Base-by-base conservation (phyloP, 2,888 invertebrate genomes). In the Drosophila suboccidentalis region DNA sequence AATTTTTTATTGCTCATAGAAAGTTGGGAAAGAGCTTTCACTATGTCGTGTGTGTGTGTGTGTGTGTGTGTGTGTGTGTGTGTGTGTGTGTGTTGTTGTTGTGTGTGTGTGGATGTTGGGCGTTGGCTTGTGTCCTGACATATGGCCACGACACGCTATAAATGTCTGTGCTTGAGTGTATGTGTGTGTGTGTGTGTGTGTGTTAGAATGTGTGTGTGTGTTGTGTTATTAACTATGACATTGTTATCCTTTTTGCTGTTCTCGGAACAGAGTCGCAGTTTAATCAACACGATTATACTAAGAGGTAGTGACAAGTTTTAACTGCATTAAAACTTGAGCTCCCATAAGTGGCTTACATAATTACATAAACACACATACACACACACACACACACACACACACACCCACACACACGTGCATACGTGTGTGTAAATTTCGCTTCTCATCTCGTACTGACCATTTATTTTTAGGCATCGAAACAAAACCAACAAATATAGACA, bases 241-340 rank as follows among this genome's bases (percentile, higher is more conserved):
- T 66, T 76, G 64, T 74, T 66, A 63, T 59, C 54, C 63, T 58
- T 55, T 55, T 54, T 60, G 63, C 59, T 63, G 75, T 36, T 59
- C 19, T 43, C 74, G 39, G 39, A 39, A 41, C 59, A 57, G n/a
- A 44, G 43, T 61, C 65, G 61, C 71, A 50, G 76, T 88, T 86
- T 86, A 86, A 88, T 88, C 83, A 75, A 86, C 80, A 76, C 70
- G 80, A 73, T 80, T 86, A 80, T 82, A 71, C 78, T 78, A 76
- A 57, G 69, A 78, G 65, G 47, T 68, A 38, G 80, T 72, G 78
- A 78, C 80, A 88, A 76, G 68, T 88, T 88, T 86, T 73, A 86
- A 82, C 74, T 78, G 71, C 87, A 82, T 80, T 86, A 80, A 84
- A 87, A 84, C 69, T 72, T 75, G 34, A 64, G 58, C 73, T 78